phyloP scores from a whole-genome alignment of 2,113 vertebrate species.

The Eleginops maclovinus region DNA sequence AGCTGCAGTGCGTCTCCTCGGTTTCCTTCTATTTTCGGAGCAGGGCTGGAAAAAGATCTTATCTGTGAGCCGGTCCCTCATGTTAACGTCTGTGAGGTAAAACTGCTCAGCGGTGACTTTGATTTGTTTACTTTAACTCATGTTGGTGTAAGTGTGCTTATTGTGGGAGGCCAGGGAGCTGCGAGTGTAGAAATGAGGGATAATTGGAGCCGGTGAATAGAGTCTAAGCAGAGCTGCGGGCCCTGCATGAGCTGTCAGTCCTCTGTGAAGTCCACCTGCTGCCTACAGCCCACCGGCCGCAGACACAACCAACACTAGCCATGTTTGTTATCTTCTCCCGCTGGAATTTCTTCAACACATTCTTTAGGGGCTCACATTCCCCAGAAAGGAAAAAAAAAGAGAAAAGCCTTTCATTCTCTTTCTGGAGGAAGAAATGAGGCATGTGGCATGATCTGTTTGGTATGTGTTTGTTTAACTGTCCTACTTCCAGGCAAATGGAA shows the following conservation, averaged over 20 bases:
- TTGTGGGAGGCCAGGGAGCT: constrained; percentile 37
- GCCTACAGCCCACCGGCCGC: constrained; percentile 33
- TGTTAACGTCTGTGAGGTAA: constrained; percentile 58
- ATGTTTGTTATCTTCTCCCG: constrained; percentile 78
- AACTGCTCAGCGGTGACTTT: background rate
- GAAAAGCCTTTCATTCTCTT: constrained; percentile 41
- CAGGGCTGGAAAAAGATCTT: constrained; percentile 42
- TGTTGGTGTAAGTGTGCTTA: constrained; percentile 30
- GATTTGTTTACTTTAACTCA: constrained; percentile 68
- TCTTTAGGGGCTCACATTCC: constrained; percentile 76
- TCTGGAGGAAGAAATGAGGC: constrained; percentile 38
- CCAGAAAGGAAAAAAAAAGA: constrained; percentile 39
- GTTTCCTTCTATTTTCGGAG: constrained; percentile 39
- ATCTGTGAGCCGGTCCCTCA: constrained; percentile 59
- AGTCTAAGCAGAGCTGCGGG: constrained; percentile 37
- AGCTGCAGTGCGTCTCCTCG: constrained; percentile 7
- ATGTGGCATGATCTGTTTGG: constrained; percentile 64
- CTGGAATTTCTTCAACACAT: constrained; percentile 83
- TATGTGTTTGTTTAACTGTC: constrained; percentile 37
- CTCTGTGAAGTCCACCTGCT: constrained; percentile 80
- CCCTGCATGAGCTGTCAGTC: constrained; percentile 48
- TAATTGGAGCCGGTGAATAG: constrained; percentile 54
- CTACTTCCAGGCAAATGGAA: constrained; percentile 43
- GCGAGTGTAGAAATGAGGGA: constrained; percentile 16
- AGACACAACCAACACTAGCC: constrained; percentile 73